phyloP scores from a whole-genome alignment of 2,888 invertebrate genomes.

The Kryphioiulus occultus region DNA sequence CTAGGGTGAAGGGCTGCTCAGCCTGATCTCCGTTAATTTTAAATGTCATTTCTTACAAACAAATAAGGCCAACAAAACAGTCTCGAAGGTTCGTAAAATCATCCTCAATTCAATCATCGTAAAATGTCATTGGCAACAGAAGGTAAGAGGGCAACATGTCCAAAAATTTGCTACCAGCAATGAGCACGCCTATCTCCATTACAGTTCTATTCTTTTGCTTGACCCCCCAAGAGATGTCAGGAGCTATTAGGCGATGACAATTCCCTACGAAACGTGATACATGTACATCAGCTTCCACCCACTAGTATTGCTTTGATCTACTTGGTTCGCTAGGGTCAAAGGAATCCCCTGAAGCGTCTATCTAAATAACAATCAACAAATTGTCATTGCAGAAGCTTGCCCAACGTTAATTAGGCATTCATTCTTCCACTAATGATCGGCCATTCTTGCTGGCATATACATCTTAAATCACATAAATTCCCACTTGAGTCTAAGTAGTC shows the following conservation, averaged over 20 bases:
- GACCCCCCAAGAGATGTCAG: background rate
- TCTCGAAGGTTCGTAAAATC: background rate
- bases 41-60: background rate
- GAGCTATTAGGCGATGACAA: conserved; percentile 17
- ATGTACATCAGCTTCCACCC: background rate
- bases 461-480: background rate
- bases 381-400: background rate
- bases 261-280: background rate
- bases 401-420: background rate
- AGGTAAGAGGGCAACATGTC: background rate
- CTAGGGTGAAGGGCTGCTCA: no score
- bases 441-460: background rate
- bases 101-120: background rate
- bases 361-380: background rate
- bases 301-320: background rate
- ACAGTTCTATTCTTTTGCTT: background rate
- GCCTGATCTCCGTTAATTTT: no score
- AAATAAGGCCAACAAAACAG: background rate
- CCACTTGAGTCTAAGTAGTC: no score
- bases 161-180: background rate
- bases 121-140: background rate
- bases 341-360: background rate
- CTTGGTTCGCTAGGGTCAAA: background rate
- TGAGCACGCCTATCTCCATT: background rate
- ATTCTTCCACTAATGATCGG: background rate